These are phyloP conservation scores for Himalopsyche anomala DNA, from an alignment of 2,888 invertebrate species.

Conservation along the genomic window DNA sequence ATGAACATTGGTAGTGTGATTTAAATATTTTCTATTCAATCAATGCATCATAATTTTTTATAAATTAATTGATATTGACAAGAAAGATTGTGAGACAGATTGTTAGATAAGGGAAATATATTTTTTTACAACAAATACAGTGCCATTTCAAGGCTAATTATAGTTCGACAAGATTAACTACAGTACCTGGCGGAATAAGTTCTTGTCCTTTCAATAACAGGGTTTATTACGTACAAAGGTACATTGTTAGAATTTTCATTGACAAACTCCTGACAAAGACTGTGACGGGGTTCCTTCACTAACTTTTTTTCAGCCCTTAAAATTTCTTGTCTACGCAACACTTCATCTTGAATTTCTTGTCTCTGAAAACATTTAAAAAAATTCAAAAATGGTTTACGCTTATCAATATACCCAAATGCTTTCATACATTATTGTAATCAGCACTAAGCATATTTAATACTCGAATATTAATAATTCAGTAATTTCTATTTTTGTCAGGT, in stretches of 20 bases:
- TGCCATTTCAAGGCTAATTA: no score
- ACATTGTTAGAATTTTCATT: slow-evolving; percentile 49
- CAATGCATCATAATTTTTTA: no score
- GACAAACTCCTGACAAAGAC: slow-evolving; percentile 56
- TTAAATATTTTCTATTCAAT: background rate
- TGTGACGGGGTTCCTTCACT: slow-evolving; percentile 67
- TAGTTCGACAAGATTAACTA: no score
- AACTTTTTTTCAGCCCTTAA: slow-evolving; percentile 82
- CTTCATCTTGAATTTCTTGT: slow-evolving; percentile 85
- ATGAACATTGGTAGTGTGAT: slow-evolving; percentile 31
- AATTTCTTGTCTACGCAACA: slow-evolving; percentile 87
- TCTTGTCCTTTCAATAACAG: slow-evolving; percentile 68
- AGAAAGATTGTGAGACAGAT: no score
- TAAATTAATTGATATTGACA: no score
- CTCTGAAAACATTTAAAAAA: slow-evolving; percentile 70
- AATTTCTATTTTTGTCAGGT: background rate
- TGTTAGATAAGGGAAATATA: no score
- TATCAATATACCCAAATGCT: slow-evolving; percentile 13
- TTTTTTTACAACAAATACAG: no score
- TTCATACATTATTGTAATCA: background rate
- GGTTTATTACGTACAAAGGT: slow-evolving; percentile 55
- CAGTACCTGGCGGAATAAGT: slow-evolving; percentile 67
- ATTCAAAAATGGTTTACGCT: background rate
- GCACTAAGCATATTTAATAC: background rate
- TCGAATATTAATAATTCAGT: no score